Evolutionary conservation across 2,113 vertebrate species (phyloP).

Genomic region (Fulmarus glacialis): DNA sequence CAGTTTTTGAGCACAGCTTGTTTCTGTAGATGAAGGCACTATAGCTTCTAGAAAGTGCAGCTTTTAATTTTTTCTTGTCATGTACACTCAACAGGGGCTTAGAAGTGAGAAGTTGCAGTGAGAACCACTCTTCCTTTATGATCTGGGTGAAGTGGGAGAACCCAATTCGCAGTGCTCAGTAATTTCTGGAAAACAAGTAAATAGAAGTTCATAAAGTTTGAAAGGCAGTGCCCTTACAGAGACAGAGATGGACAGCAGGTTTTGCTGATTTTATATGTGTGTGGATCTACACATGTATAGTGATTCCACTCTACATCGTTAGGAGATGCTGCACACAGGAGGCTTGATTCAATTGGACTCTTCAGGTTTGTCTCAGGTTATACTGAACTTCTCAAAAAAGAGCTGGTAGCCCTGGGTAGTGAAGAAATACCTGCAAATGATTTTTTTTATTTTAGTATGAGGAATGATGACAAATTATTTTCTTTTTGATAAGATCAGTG

Average conservation of each 20-base stretch:
- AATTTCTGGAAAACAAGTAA: not conserved
- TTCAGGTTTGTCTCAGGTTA: not conserved
- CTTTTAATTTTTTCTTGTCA: not conserved
- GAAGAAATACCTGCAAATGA: not conserved
- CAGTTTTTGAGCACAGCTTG: constrained; percentile 60
- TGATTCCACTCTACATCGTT: not conserved
- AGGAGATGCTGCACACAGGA: not conserved
- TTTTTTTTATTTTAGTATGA: not conserved
- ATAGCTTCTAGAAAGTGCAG: constrained; percentile 17
- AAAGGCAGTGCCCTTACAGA: not conserved
- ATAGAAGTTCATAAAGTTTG: not conserved
- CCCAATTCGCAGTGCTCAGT: not conserved
- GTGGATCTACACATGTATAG: not conserved
- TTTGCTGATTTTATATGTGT: not conserved
- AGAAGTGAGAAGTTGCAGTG: not conserved
- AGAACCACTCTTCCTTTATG: not conserved
- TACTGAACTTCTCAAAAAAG: not conserved
- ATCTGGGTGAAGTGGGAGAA: not conserved
- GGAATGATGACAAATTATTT: not conserved
- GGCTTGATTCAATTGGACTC: not conserved
- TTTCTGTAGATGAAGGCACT: constrained; percentile 54
- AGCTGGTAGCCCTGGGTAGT: not conserved
- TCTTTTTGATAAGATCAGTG: not conserved
- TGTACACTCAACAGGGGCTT: not conserved
- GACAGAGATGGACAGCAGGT: not conserved